Evolutionary conservation across 2,888 invertebrate genomes (phyloP), one percentile per base, ranked within the genome.

Genomic region (Strigamia crassipes): DNA sequence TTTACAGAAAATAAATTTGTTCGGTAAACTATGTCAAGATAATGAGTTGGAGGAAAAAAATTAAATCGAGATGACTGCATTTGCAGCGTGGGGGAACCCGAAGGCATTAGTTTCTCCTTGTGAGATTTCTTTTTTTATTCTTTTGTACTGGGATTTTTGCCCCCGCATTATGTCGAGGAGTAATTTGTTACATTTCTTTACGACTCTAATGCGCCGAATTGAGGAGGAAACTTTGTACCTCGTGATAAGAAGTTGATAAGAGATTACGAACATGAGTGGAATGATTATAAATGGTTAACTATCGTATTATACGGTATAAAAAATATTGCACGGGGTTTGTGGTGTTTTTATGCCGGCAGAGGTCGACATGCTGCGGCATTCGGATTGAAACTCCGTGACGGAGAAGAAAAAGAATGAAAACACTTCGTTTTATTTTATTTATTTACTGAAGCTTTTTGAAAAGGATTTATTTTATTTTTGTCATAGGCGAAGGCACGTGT

Each of bases 201-300:
- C 15, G 56, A 56, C 56, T 56, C 56, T 56, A 56, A 56, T 56
- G 56, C 18, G 18, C 15, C 56, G 56, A 56, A 56, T 56, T 51
- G 6, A 2, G 56, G 4, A 21, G 18, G 56, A 56, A 56, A 56
- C 18, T 56, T 56, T 56, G 34, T 34, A n/a, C 4, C 18, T n/a
- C 51, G 51, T n/a, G 51, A 18, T 51, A 51, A 51, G 51, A 51
- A n/a, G 51, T 51, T 51, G 56, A 56, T 56, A 56, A 56, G 56
- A 56, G 56, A 56, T 56, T 56, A 56, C 18, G 8, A 18, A 56
- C n/a, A 56, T 21, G 56, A 56, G 56, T 56, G 56, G n/a, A 56
- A 56, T 56, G 9, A n/a, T 56, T 18, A 13, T 56, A n/a, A 56
- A 56, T 56, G 18, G 1, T 5, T 5, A 56, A 56, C 27, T 27